phyloP scores from a whole-genome alignment of 2,113 vertebrate genomes.

The Brachyistius frenatus region DNA sequence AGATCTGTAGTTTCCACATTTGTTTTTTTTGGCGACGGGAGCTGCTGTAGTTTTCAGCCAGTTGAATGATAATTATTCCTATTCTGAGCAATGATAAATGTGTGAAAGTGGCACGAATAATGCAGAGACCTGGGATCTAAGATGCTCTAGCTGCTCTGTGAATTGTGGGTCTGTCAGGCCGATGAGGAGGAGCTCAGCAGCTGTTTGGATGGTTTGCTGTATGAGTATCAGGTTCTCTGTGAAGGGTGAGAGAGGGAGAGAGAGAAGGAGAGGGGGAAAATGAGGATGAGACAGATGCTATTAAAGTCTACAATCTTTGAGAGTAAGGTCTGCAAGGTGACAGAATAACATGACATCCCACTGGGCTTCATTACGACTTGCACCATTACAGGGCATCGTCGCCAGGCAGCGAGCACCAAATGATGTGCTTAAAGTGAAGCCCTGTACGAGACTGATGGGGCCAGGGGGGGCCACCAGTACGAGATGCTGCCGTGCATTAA shows the following conservation, averaged over 20 bases:
- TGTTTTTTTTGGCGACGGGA: background rate
- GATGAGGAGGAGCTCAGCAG: constrained; percentile 55
- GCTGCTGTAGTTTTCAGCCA: background rate
- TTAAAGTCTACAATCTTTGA: constrained; percentile 38
- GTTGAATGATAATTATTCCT: background rate
- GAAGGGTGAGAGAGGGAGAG: constrained; percentile 30
- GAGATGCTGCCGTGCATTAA: constrained; percentile 67
- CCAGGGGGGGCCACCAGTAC: constrained; percentile 52
- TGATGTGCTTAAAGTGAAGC: constrained; percentile 68
- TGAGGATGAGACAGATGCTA: constrained; percentile 36
- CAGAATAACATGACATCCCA: constrained; percentile 74
- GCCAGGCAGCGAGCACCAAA: constrained; percentile 69
- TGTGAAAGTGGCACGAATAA: background rate
- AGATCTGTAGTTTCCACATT: no score
- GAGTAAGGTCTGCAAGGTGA: constrained; percentile 64
- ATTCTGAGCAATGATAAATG: constrained; percentile 4
- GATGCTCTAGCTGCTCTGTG: constrained; percentile 35
- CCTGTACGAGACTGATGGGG: constrained; percentile 64
- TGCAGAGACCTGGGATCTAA: constrained; percentile 74
- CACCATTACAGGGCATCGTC: constrained; percentile 54
- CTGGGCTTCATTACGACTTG: constrained; percentile 75
- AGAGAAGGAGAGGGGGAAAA: background rate
- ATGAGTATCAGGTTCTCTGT: constrained; percentile 76
- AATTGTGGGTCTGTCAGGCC: constrained; percentile 57
- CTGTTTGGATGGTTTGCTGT: constrained; percentile 56